Evolutionary conservation across 2,888 invertebrate species (phyloP), one percentile per base, ranked within the genome.

Genomic region (Noctua janthe): DNA sequence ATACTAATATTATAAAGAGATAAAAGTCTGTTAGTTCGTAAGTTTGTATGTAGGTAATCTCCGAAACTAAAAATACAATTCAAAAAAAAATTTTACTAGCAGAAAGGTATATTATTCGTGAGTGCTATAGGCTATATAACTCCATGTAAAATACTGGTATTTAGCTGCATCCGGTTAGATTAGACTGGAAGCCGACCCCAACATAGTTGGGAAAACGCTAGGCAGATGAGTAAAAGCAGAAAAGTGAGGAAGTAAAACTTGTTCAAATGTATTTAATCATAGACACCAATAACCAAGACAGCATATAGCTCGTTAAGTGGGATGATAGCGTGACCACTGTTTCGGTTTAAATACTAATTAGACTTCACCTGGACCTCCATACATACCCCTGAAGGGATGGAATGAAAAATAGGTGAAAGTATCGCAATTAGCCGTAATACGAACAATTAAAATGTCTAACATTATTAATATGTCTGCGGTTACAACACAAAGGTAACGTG

Each of bases 381-480:
- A 47, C 49, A 80, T 76, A 39, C 62, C 75, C 39, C 56, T 56
- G 17, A 78, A 78, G 86, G 76, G 51, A 47, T 62, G 51, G 39
- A 71, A 86, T 80, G 83, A 86, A 69, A 78, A 80, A 86, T 86
- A 83, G 75, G 78, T 76, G 74, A 83, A 86, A 80, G 73, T 80
- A 78, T 77, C 23, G 66, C 74, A 86, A 78, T 86, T 80, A 83
- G 20, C 39, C 2, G 64, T 78, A 86, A 74, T 83, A 78, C 64
- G 67, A 54, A 78, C 86, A 86, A 76, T 85, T 85, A 85, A 86
- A 83, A 77, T 47, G 86, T 83, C 80, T 80, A 74, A 71, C 74
- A 59, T 70, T 64, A 86, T 86, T 83, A 78, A 80, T 82, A 20
- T 75, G 75, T 73, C 69, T 77, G 80, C 39, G 69, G 49, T 17